Conservation (phyloP, 2,888 invertebrate species). For the Polydrusus tereticollis region DNA sequence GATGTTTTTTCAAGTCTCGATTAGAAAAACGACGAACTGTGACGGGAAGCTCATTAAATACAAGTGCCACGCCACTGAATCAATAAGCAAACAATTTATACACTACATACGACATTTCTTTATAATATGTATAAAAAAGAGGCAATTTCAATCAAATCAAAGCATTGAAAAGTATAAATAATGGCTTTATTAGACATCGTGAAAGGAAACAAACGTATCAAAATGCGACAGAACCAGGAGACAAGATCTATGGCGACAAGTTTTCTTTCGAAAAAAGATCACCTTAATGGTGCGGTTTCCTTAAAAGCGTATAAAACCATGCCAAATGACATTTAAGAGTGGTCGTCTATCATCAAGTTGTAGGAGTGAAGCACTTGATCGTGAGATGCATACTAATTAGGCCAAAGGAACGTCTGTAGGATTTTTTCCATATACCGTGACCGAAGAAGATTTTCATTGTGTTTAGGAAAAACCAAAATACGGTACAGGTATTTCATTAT, state of each 20-base stretch:
- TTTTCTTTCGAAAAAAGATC: neutral
- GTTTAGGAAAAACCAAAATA: too few relatives aligned
- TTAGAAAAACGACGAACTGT: too few relatives aligned
- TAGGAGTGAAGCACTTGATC: constrained; percentile 10
- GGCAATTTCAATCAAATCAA: constrained; percentile 6
- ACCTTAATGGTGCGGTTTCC: constrained; percentile 14
- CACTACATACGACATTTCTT: neutral
- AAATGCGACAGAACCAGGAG: constrained; percentile 3
- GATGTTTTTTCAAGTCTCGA: too few relatives aligned
- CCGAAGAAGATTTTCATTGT: too few relatives aligned
- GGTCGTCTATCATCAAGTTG: neutral
- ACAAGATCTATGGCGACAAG: constrained; percentile 8
- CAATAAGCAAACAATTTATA: neutral
- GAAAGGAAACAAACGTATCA: constrained; percentile 15
- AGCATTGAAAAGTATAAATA: constrained; percentile 8
- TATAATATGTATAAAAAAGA: neutral
- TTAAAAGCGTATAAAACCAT: constrained; percentile 14
- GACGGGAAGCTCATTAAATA: neutral
- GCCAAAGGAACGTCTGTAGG: neutral
- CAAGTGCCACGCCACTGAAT: neutral
- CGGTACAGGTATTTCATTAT: too few relatives aligned
- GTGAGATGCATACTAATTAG: neutral
- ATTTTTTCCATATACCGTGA: too few relatives aligned
- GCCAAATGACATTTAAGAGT: constrained; percentile 22
- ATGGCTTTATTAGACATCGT: constrained; percentile 7